Evolutionary conservation across 2,113 vertebrate species (phyloP).

Genomic region (Ascaphus truei): DNA sequence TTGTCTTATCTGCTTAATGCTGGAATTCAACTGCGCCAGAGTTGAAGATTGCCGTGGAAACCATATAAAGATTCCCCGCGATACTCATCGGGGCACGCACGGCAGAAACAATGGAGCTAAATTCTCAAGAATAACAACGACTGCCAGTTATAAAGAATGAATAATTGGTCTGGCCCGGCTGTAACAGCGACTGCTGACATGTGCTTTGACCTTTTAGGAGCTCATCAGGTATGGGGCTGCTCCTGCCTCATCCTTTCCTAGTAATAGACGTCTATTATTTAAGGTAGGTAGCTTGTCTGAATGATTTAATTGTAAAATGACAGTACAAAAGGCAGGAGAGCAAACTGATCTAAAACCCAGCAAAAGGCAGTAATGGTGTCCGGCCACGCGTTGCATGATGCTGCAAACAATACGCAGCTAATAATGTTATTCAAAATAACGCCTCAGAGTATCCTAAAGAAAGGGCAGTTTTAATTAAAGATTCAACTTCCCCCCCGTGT

Average conservation of each 20-base stretch:
- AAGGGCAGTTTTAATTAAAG: not conserved
- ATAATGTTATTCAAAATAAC: not conserved
- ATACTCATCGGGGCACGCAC: conserved; percentile 10
- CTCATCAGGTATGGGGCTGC: conserved; percentile 32
- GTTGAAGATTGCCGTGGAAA: too few species aligned
- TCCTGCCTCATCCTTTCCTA: conserved; percentile 32
- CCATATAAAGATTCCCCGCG: too few species aligned
- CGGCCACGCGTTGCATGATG: not conserved
- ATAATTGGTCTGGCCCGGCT: conserved; percentile 40
- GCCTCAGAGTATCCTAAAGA: not conserved
- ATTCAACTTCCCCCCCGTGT: not conserved
- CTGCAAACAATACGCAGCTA: not conserved
- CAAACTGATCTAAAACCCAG: not conserved
- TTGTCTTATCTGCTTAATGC: too few species aligned
- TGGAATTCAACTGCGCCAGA: too few species aligned
- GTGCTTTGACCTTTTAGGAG: conserved; percentile 42
- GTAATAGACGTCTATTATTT: conserved; percentile 28
- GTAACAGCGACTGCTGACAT: conserved; percentile 43
- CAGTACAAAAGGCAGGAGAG: not conserved
- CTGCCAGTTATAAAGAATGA: conserved; percentile 41
- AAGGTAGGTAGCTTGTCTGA: conserved; percentile 14
- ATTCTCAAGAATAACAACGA: conserved; percentile 4
- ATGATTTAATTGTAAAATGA: not conserved
- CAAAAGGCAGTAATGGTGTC: not conserved
- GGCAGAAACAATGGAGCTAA: conserved; percentile 11